Evolutionary conservation across 2,113 vertebrate genomes (phyloP).

Genomic region (Leucoraja erinaceus): DNA sequence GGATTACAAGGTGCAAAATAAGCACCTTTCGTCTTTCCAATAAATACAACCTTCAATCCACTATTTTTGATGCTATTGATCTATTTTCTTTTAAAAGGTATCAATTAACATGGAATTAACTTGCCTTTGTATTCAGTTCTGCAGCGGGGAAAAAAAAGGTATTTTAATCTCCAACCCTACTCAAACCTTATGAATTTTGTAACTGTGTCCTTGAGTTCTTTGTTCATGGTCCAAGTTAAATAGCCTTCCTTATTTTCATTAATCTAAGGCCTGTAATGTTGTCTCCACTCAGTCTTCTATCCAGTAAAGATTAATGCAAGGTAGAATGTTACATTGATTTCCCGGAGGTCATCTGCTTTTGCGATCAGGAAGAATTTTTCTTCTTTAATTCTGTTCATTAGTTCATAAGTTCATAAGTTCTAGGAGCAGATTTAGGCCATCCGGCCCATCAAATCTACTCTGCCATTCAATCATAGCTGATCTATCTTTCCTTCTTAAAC

Average conservation of each 20-base stretch:
- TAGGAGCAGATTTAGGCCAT: no score
- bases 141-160: not conserved
- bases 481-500: no score
- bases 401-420: no score
- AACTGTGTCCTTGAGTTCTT: not conserved
- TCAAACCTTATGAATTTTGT: slow-evolving; percentile 33
- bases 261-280: not conserved
- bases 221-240: slow-evolving; percentile 9
- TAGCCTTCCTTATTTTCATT: not conserved
- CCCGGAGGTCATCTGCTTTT: not conserved
- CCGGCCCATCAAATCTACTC: no score
- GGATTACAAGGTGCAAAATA: not conserved
- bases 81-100: not conserved
- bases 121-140: not conserved
- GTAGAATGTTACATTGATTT: not conserved
- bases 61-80: not conserved
- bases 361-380: not conserved
- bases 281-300: not conserved
- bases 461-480: no score
- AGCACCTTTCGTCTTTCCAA: not conserved
- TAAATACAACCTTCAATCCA: not conserved
- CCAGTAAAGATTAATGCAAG: not conserved
- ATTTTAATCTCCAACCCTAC: not conserved
- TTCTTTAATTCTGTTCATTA: not conserved
- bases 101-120: slow-evolving; percentile 23